Percentiles rank a stretch among this genome's conserved stretches.
Conservation (phyloP, 1,140 invertebrate genomes). For the Lycorma delicatula region DNA sequence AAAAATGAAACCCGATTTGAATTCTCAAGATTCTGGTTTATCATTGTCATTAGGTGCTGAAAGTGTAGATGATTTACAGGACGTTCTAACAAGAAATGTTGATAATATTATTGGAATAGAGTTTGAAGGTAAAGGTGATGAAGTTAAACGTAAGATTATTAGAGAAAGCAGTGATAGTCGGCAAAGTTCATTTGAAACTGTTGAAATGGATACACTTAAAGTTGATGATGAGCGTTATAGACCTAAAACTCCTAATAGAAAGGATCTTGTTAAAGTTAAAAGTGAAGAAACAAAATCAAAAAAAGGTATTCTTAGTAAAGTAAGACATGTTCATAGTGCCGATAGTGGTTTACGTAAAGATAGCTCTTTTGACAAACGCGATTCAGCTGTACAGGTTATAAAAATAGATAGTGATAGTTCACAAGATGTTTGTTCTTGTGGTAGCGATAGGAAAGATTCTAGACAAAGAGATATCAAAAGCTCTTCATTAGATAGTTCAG, state of each 20-base stretch:
- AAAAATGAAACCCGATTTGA: conserved; percentile 39
- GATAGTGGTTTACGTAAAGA: conserved; percentile 25
- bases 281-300: conserved; percentile 24
- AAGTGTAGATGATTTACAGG: conserved; percentile 25
- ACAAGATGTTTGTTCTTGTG: conserved; percentile 22
- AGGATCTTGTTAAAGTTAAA: conserved; percentile 22
- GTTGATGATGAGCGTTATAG: neutral
- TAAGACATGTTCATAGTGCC: conserved; percentile 24
- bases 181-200: conserved; percentile 8
- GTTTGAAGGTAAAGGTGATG: neutral
- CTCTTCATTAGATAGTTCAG: conserved; percentile 23
- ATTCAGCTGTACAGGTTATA: conserved; percentile 27
- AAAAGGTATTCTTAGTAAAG: conserved; percentile 21
- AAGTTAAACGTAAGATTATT: conserved; percentile 1
- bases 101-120: neutral
- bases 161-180: conserved; percentile 1
- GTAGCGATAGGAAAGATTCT: conserved; percentile 21
- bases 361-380: conserved; percentile 23
- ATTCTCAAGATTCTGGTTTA: conserved; percentile 34
- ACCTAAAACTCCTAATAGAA: conserved; percentile 12
- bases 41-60: conserved; percentile 28
- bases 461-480: conserved; percentile 16
- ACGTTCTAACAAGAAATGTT: conserved; percentile 11
- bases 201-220: conserved; percentile 13
- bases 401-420: conserved; percentile 27